Evolutionary conservation across 2,113 vertebrate species (phyloP).

Genomic region (Echinops telfairi): DNA sequence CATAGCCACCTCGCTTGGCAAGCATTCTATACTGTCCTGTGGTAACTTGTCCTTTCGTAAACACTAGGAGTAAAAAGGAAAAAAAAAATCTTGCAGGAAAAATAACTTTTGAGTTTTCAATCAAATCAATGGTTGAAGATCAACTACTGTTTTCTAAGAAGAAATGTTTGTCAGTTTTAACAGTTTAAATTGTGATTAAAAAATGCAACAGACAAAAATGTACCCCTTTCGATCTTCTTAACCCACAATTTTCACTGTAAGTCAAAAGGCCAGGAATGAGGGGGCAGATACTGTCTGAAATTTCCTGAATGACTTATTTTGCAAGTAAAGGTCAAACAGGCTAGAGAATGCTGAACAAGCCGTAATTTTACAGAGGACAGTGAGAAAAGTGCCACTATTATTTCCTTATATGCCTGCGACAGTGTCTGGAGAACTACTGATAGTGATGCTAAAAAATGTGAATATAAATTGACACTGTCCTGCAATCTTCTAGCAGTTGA

Average conservation of each 20-base stretch:
- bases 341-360: background rate
- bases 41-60: slow-evolving; percentile 98
- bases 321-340: background rate
- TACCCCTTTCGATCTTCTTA: slow-evolving; percentile 21
- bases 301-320: slow-evolving; percentile 33
- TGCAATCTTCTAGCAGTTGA: too few relatives aligned
- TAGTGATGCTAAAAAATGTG: background rate
- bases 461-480: background rate
- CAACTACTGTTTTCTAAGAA: slow-evolving; percentile 40
- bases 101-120: slow-evolving; percentile 32
- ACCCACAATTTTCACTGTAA: slow-evolving; percentile 43
- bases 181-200: slow-evolving; percentile 40
- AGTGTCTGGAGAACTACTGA: slow-evolving; percentile 60
- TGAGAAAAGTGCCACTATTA: slow-evolving; percentile 9
- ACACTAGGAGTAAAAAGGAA: slow-evolving; percentile 90
- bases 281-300: background rate
- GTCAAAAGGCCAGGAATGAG: slow-evolving; percentile 59
- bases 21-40: slow-evolving; percentile 99
- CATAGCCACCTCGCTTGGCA: slow-evolving; percentile 97
- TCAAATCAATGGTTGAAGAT: slow-evolving; percentile 35
- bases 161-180: slow-evolving; percentile 37
- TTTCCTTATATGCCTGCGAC: slow-evolving; percentile 34
- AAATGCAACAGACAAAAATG: slow-evolving; percentile 48
- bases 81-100: slow-evolving; percentile 48
- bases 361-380: background rate